A percentile compares a stretch with the other conserved stretches of the same genome.
Conservation (phyloP, 2,113 vertebrate genomes). For the Nanorana parkeri region DNA sequence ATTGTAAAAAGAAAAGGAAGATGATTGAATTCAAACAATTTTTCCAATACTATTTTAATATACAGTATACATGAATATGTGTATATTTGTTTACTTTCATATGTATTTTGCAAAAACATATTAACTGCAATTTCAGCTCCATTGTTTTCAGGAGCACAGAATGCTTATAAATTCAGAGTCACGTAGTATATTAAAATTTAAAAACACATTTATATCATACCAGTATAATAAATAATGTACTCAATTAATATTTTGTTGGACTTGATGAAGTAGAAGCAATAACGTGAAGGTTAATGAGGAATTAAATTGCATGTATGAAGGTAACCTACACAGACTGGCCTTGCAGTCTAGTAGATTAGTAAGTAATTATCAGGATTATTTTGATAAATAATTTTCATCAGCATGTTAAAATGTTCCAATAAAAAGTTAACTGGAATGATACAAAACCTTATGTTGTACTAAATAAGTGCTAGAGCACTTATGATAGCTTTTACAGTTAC, state of each 20-base stretch:
- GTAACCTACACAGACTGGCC: slow-evolving; percentile 19
- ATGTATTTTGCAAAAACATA: no score
- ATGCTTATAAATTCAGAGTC: no score
- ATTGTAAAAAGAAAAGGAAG: no score
- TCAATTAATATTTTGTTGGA: neutral
- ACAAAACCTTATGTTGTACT: neutral
- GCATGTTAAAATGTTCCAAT: slow-evolving; percentile 2
- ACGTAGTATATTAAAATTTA: no score
- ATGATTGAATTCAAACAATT: no score
- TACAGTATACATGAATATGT: no score
- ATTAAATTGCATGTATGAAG: slow-evolving; percentile 29
- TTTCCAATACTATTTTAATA: no score
- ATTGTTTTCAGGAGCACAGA: no score
- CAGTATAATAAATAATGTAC: neutral
- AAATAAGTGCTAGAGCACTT: neutral
- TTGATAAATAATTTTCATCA: slow-evolving; percentile 16
- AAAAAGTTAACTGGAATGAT: neutral
- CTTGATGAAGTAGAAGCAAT: slow-evolving; percentile 5
- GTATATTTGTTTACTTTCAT: no score
- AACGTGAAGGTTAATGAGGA: slow-evolving; percentile 45
- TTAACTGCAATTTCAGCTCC: no score
- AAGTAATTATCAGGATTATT: slow-evolving; percentile 28
- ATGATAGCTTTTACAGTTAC: no score
- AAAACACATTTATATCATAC: no score
- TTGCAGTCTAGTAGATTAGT: slow-evolving; percentile 19